phyloP scores from a whole-genome alignment of 2,797 vertebrate genomes.

The Brachyrhaphis roseni region DNA sequence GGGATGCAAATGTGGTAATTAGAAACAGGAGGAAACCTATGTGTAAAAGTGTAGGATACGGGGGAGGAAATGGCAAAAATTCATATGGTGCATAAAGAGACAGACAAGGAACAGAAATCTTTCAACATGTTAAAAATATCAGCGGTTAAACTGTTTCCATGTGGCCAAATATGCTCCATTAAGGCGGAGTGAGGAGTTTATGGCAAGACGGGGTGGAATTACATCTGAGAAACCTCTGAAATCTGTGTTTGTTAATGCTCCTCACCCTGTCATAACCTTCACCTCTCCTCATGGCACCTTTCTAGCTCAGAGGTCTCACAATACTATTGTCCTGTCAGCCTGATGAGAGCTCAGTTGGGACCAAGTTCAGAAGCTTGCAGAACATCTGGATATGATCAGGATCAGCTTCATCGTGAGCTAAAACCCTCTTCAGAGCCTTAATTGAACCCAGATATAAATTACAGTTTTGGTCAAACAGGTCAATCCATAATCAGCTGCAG shows the following conservation, averaged over 20 bases:
- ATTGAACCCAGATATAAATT: constrained; percentile 47
- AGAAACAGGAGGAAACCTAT: constrained; percentile 11
- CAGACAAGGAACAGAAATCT: constrained; percentile 36
- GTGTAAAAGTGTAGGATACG: constrained; percentile 11
- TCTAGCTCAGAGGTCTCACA: constrained; percentile 14
- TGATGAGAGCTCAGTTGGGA: constrained; percentile 38
- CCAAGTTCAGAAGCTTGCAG: constrained; percentile 46
- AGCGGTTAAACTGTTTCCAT: constrained; percentile 73
- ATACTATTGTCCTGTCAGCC: constrained; percentile 31
- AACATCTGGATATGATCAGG: constrained; percentile 76
- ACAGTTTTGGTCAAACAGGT: constrained; percentile 60
- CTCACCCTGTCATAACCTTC: constrained; percentile 17
- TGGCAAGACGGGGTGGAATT: constrained; percentile 58
- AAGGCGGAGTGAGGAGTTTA: constrained; percentile 42
- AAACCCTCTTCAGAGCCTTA: constrained; percentile 49
- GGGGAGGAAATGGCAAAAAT: constrained; percentile 17
- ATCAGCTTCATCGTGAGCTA: constrained; percentile 38
- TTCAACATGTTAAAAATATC: constrained; percentile 68
- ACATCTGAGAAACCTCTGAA: constrained; percentile 30
- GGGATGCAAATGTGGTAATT: constrained; percentile 14
- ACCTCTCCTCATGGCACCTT: constrained; percentile 21
- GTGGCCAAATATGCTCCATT: constrained; percentile 64
- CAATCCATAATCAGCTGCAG: constrained; percentile 58
- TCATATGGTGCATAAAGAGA: constrained; percentile 12
- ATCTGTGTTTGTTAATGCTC: constrained; percentile 26